Base-by-base conservation (phyloP, 1,140 invertebrate species). In the Zaprionus ghesquierei region DNA sequence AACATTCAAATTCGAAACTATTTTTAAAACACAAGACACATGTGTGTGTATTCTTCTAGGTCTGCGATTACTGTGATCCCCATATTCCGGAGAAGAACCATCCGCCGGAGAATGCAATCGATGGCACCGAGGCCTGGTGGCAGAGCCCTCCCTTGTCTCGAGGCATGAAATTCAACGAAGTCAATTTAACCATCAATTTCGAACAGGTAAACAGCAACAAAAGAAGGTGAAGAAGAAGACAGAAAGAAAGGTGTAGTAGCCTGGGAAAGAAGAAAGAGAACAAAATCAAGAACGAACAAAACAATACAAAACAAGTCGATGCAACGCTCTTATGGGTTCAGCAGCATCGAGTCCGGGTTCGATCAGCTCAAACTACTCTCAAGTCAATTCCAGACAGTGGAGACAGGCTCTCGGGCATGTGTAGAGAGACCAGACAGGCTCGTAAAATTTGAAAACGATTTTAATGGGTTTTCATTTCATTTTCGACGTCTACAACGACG, bases 61-160 rank as follows among this genome's bases (percentile, higher is more conserved):
- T 97, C 68, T 99, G 98, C 92, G 98, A 99, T 93, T 94, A 95
- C 70, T 99, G 99, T 92, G 96, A 98, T 92, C 94, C 95, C 9
- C 94, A 93, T 38, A 93, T 94, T 70, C 94, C 95, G 4, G 94
- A 95, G 49, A 96, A 96, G 90, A 94, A 93, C 51, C 98, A 99
- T 93, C 97, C 97, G 1, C 95, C 98, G 0, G 95, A 96, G 86
- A 96, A 96, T 93, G 98, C 98, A 2, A 97, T 99, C 44, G 98
- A 99, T 90, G 98, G 98, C 51, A 96, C 96, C 87, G 96, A 98
- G 91, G 96, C 95, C 22, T 99, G 98, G 98, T 99, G 98, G 98
- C 97, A 98, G 93, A 98, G 96, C 92, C 99, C 99, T 1, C 99
- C 99, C 2, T 93, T 99, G n/a, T 99, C 98, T 10, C 93, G 99